A percentile compares a stretch with the other conserved stretches of the same genome.
Evolutionary conservation across 1,140 invertebrate genomes (phyloP).

Genomic region (Drosophila repleta): DNA sequence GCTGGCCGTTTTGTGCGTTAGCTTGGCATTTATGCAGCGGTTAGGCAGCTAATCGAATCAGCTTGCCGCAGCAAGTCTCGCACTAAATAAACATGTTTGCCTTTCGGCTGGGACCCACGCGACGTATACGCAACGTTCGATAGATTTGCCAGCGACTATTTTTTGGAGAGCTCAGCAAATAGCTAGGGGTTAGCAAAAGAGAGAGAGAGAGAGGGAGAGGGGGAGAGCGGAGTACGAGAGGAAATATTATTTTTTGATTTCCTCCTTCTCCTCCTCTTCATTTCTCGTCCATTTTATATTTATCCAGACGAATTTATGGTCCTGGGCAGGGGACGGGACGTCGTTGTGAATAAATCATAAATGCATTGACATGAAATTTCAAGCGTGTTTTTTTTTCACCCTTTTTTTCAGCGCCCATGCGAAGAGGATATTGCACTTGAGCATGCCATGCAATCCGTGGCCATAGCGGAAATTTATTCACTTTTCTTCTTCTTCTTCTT

Average conservation of each 20-base stretch:
- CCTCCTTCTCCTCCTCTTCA: too few relatives aligned
- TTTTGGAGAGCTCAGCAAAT: constrained; percentile 7
- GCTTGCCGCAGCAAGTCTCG: constrained; percentile 20
- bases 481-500: too few relatives aligned
- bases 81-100: constrained; percentile 21
- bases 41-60: constrained; percentile 53
- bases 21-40: constrained; percentile 8
- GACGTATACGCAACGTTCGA: constrained; percentile 6
- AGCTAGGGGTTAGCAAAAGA: too few relatives aligned
- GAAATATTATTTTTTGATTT: constrained; percentile 5
- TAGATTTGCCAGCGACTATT: constrained; percentile 22
- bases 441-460: background rate
- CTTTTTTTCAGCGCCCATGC: background rate
- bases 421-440: constrained; percentile 35
- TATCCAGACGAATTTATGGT: background rate
- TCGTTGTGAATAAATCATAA: constrained; percentile 48
- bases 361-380: constrained; percentile 42
- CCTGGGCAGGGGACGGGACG: too few relatives aligned
- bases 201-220: too few relatives aligned
- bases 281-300: background rate
- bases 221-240: background rate
- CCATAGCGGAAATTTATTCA: too few relatives aligned
- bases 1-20: background rate
- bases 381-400: constrained; percentile 13
- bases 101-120: background rate